Base-by-base conservation (phyloP, 2,113 vertebrate genomes). In the Anolis sagrei region DNA sequence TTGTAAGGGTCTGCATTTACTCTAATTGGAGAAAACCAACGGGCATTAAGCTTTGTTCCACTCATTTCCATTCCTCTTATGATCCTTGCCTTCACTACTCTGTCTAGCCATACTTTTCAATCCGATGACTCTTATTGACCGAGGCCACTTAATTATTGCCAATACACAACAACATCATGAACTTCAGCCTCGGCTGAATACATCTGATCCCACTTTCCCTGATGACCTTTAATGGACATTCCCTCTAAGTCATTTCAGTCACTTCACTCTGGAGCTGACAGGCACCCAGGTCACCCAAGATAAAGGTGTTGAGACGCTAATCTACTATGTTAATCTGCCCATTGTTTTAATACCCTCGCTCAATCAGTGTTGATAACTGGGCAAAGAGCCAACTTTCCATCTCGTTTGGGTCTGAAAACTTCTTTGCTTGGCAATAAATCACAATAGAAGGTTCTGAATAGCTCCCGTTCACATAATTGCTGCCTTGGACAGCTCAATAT, bases 71-170 rank as follows among this genome's bases (percentile, higher is more conserved):
- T 62, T 92, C 82, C 78, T 92, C 90, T 86, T 90, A 82, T 85
- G 86, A 90, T 79, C 48, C 82, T 75, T 0, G 0, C 78, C n/a
- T 77, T 76, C 0, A 0, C 84, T 87, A 88, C 73, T 89, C 84
- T 89, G 92, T 93, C 32, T 75, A 80, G 44, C 91, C 91, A 90
- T 84, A 78, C 92, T 93, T 95, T 92, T 93, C 93, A 94, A 88
- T 90, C 89, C 87, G 90, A 91, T 89, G 94, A 86, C 1, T 85
- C 83, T 95, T 94, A 96, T 96, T 95, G 96, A 96, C 94, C 89
- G 92, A 91, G 95, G 95, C 93, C 94, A 90, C 88, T 96, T 96
- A 95, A 96, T 96, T 95, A 95, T 93, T 94, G 89, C 95, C 95
- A 94, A 95, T 94, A 95, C 90, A 94, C 94, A 95, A 95, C 95